Evolutionary conservation across 2,113 vertebrate genomes (phyloP), one percentile per base, ranked within the genome.

Genomic region (Bos taurus): DNA sequence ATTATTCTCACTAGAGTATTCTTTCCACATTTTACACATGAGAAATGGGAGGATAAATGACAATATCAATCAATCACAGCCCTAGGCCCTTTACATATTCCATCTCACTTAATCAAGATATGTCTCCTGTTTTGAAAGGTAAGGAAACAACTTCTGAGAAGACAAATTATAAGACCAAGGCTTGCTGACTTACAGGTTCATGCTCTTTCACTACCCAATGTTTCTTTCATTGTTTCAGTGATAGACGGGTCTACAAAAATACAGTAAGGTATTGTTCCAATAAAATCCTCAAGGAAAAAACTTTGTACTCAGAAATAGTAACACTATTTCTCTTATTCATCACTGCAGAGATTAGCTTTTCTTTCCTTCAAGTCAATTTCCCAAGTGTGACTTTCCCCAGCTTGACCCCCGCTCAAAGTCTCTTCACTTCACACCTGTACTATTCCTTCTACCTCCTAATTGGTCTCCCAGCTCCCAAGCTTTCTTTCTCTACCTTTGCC

Each of bases 311-410:
- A 92, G 15, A 94, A 94, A 89, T 14, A 85, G 6, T 50, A 89
- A 88, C 36, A 56, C 15, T 33, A 59, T 84, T 80, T 93, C 94
- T 93, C 86, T 91, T 59, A 87, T 2, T 59, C n/a, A 48, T 30
- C 33, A 54, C 10, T 57, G 46, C 88, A 64, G 15, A 96, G 92
- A 96, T 87, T 60, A 62, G 40, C 3, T 95, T 92, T 92, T 88
- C 86, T 94, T 84, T 78, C 81, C 81, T 67, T 96, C 94, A 11
- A 91, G 90, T 94, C 36, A 46, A n/a, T 84, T 67, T 95, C 81
- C 57, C 80, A 97, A 81, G 40, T 12, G 43, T 40, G 54, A 85
- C 12, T 71, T 71, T 1, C 30, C 81, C 86, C 16, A 71, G 59
- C 15, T 43, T 21, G n/a, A 50, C 26, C 23, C 30, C 33, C 33